Percentiles rank a stretch among this genome's conserved stretches.
phyloP scores from a whole-genome alignment of 1,140 invertebrate genomes.

The Helicorthomorpha holstii region DNA sequence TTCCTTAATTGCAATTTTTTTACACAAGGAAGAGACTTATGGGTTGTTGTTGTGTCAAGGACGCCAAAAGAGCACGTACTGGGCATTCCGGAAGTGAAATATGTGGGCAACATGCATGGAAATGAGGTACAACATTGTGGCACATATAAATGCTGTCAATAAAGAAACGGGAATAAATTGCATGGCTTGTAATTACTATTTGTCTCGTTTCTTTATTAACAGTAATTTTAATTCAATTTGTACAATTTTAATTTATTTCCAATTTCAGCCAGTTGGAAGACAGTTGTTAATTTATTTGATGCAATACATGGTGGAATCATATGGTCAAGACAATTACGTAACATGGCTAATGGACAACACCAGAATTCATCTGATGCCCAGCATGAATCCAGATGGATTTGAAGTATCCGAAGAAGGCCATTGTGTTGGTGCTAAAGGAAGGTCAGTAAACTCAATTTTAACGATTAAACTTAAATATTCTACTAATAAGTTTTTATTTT shows the following conservation, averaged over 20 bases:
- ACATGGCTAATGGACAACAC: slow-evolving; percentile 76
- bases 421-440: slow-evolving; percentile 66
- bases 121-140: slow-evolving; percentile 16
- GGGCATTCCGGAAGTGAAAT: slow-evolving; percentile 79
- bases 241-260: too few species aligned
- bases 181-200: neutral
- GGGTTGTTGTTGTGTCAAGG: slow-evolving; percentile 84
- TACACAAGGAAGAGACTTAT: slow-evolving; percentile 59
- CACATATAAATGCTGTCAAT: neutral
- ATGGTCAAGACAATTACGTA: slow-evolving; percentile 57
- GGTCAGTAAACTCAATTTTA: slow-evolving; percentile 31
- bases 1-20: neutral
- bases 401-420: slow-evolving; percentile 66
- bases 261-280: slow-evolving; percentile 59
- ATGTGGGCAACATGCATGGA: slow-evolving; percentile 76
- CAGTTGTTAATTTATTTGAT: slow-evolving; percentile 75
- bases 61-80: slow-evolving; percentile 80
- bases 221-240: too few species aligned
- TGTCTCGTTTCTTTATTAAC: neutral
- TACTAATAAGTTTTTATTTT: too few species aligned
- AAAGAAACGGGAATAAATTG: neutral
- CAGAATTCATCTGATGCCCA: slow-evolving; percentile 77
- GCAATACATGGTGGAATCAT: slow-evolving; percentile 64
- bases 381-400: slow-evolving; percentile 82
- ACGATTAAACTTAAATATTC: too few species aligned